Conservation (phyloP, 2,797 vertebrate species). For the Callimico goeldii region DNA sequence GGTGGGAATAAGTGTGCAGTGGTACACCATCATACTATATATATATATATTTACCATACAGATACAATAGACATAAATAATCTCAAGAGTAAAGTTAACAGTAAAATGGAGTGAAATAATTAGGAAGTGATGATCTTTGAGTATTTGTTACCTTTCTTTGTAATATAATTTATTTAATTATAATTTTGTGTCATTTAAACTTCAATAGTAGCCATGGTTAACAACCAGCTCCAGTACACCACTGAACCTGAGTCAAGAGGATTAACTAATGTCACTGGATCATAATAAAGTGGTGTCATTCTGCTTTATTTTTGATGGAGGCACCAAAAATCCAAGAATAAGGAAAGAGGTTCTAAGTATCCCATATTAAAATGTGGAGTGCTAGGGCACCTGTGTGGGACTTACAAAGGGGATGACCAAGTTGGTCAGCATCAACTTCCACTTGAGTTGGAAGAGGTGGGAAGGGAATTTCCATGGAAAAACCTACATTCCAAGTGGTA, state of each 20-base stretch:
- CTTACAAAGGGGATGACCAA: not conserved
- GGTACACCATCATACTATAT: not conserved
- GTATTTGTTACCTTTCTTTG: not conserved
- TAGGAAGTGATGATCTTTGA: not conserved
- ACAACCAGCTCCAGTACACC: not conserved
- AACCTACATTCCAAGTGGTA: not conserved
- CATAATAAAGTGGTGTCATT: not conserved
- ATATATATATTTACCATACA: too few species aligned
- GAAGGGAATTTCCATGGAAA: not conserved
- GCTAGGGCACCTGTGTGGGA: not conserved
- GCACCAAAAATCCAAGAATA: not conserved
- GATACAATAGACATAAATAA: not conserved
- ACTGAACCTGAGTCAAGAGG: not conserved
- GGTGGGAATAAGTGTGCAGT: not conserved
- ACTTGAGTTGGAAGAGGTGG: not conserved
- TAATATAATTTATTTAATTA: not conserved
- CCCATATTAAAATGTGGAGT: not conserved
- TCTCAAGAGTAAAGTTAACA: not conserved
- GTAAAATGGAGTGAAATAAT: not conserved
- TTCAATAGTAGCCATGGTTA: not conserved
- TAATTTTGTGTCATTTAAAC: slow-evolving; percentile 4
- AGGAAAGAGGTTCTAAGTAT: not conserved
- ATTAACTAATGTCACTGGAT: not conserved
- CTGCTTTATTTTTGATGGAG: not conserved
- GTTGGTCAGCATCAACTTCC: not conserved